These are phyloP conservation scores for Whitmania pigra DNA, from an alignment of 1,140 invertebrate species.

Conservation along the genomic window DNA sequence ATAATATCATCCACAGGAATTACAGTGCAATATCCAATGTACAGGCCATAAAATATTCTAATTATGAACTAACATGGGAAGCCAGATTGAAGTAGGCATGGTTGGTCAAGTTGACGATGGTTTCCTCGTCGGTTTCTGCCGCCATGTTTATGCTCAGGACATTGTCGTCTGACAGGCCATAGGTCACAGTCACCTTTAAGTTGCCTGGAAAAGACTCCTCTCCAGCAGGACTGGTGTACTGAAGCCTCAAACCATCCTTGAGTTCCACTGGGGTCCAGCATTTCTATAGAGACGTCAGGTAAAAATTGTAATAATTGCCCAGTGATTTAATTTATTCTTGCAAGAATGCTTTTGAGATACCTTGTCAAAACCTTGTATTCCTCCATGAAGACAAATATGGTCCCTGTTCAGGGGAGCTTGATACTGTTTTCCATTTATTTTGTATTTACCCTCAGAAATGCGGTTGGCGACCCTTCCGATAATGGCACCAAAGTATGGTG, in stretches of 20 bases:
- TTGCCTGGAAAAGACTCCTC: constrained; percentile 77
- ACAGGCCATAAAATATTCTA: background rate
- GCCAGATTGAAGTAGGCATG: constrained; percentile 87
- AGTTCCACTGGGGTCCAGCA: constrained; percentile 18
- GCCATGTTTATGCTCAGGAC: constrained; percentile 58
- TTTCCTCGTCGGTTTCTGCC: constrained; percentile 60
- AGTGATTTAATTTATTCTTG: background rate
- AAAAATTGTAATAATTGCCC: background rate
- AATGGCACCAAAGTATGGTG: constrained; percentile 66
- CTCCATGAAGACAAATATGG: constrained; percentile 70
- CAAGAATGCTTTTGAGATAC: constrained; percentile 39
- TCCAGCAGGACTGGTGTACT: constrained; percentile 57
- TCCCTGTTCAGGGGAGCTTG: constrained; percentile 60
- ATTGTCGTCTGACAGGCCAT: constrained; percentile 59
- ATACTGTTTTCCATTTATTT: constrained; percentile 55
- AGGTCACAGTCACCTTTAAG: constrained; percentile 50
- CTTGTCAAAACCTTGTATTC: constrained; percentile 69
- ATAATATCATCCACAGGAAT: too few relatives aligned
- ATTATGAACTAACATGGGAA: constrained; percentile 52
- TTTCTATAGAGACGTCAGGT: constrained; percentile 18
- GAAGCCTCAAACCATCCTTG: constrained; percentile 30
- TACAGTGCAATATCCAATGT: background rate
- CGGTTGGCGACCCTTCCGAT: constrained; percentile 78
- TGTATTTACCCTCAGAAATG: constrained; percentile 57
- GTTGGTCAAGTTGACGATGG: constrained; percentile 77